Evolutionary conservation across 2,797 vertebrate genomes (phyloP).

Genomic region (Hemibagrus guttatus): DNA sequence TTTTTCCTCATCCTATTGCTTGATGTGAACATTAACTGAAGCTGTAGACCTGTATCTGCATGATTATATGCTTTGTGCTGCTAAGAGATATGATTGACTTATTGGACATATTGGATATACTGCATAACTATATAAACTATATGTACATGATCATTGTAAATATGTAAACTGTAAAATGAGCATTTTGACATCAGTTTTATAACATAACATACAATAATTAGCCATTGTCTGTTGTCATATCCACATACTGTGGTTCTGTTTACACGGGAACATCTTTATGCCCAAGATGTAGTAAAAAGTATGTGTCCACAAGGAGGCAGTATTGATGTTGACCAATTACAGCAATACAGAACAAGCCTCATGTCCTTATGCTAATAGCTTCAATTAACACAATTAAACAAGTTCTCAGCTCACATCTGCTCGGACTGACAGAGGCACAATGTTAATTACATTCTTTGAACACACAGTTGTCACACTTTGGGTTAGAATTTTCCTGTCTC

Average conservation of each 20-base stretch:
- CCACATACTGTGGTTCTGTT: neutral
- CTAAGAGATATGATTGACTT: too few species aligned
- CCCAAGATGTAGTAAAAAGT: neutral
- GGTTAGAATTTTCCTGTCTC: neutral
- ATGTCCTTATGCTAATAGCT: neutral
- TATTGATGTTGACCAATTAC: neutral
- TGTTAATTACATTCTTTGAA: neutral
- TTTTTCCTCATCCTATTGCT: too few species aligned
- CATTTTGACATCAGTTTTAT: too few species aligned
- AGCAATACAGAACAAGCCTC: neutral
- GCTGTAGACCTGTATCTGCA: too few species aligned
- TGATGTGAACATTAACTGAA: too few species aligned
- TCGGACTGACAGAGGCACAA: neutral
- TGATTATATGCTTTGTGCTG: too few species aligned
- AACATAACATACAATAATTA: too few species aligned
- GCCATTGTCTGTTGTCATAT: neutral
- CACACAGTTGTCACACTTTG: neutral
- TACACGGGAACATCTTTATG: neutral
- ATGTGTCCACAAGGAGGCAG: slow-evolving; percentile 17
- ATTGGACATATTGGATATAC: too few species aligned
- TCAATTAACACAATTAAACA: slow-evolving; percentile 11
- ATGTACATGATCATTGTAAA: too few species aligned
- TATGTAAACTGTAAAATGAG: too few species aligned
- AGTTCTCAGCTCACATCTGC: neutral
- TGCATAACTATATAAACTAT: too few species aligned